Percentiles rank a stretch among this genome's conserved stretches.
phyloP scores from a whole-genome alignment of 1,140 invertebrate species.

The Ips typographus region DNA sequence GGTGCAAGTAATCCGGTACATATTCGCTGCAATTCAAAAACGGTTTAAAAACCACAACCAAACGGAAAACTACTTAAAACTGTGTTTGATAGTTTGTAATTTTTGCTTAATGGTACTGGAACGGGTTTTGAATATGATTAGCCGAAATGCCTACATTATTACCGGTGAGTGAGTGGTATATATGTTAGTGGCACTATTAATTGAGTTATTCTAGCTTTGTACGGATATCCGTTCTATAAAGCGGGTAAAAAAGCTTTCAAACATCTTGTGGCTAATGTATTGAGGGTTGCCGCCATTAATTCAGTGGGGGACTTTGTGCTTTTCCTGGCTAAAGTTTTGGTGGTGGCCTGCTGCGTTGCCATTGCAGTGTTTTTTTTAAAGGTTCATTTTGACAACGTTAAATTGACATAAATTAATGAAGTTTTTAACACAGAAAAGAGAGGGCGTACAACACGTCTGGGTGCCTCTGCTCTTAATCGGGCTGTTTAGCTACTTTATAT shows the following conservation, averaged over 20 bases:
- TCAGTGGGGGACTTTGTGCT: constrained; percentile 78
- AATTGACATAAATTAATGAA: too few relatives aligned
- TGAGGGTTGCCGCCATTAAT: constrained; percentile 72
- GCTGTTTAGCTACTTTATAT: constrained; percentile 71
- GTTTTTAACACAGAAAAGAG: constrained; percentile 53
- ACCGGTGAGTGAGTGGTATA: constrained; percentile 56
- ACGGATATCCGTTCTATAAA: constrained; percentile 69
- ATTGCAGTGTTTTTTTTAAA: constrained; percentile 55
- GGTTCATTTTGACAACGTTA: neutral
- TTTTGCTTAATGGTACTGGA: constrained; percentile 74
- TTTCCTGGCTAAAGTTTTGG: constrained; percentile 18
- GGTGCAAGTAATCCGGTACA: constrained; percentile 61
- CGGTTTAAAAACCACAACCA: neutral
- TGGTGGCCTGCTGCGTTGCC: constrained; percentile 57
- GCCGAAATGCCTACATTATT: constrained; percentile 78
- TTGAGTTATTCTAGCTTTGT: constrained; percentile 60
- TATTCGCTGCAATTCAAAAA: neutral
- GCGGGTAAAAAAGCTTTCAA: constrained; percentile 65
- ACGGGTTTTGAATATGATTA: constrained; percentile 70
- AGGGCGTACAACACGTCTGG: constrained; percentile 67
- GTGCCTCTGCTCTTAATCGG: constrained; percentile 65
- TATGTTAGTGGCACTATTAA: neutral
- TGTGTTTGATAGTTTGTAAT: constrained; percentile 54
- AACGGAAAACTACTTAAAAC: constrained; percentile 49
- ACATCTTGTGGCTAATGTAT: constrained; percentile 51